phyloP scores from a whole-genome alignment of 2,113 vertebrate species.

The Litocranius walleri region DNA sequence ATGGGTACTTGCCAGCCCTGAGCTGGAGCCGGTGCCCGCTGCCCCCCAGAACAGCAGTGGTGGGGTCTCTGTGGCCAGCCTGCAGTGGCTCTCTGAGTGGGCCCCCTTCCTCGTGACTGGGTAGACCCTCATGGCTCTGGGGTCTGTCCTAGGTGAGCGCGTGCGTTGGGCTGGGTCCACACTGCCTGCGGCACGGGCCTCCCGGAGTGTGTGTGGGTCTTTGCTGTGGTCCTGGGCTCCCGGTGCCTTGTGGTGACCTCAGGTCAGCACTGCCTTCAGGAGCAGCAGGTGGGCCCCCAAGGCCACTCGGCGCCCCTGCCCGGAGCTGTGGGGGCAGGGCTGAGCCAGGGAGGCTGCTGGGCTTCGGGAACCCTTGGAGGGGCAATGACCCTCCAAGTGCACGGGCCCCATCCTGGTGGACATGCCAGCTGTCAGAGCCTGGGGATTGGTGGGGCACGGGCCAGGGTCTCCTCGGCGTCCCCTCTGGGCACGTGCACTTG shows the following conservation, averaged over 20 bases:
- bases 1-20: neutral
- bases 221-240: neutral
- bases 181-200: fast-evolving
- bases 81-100: conserved; percentile 78
- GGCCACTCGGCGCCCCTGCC: neutral
- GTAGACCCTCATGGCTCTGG: conserved; percentile 81
- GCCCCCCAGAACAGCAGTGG: neutral
- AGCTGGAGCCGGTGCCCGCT: fast-evolving
- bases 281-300: fast-evolving
- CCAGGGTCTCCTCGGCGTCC: neutral
- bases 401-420: fast-evolving
- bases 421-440: fast-evolving
- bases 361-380: neutral
- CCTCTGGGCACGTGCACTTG: neutral
- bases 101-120: conserved; percentile 71
- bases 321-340: neutral
- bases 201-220: fast-evolving
- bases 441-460: neutral
- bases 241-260: fast-evolving
- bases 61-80: conserved; percentile 69
- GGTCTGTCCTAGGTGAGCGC: conserved; percentile 79
- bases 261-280: fast-evolving
- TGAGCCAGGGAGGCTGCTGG: neutral
- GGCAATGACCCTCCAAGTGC: fast-evolving
- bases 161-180: fast-evolving